Percentiles rank a stretch among this genome's conserved stretches.
Evolutionary conservation across 2,797 vertebrate species (phyloP).

Genomic region (Gobionotothen gibberifrons): DNA sequence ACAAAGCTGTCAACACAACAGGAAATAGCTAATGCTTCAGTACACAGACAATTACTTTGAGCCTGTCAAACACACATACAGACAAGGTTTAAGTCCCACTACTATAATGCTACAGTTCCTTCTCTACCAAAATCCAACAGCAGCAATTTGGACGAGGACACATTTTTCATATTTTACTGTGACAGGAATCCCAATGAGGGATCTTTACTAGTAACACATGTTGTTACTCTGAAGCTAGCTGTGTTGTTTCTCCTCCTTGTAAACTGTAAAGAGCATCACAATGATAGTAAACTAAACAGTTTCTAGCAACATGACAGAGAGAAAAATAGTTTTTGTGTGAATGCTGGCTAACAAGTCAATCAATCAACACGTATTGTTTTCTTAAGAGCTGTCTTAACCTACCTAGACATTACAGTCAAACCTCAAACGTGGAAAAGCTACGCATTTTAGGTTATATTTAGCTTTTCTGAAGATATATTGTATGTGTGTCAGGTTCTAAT

Average conservation of each 20-base stretch:
- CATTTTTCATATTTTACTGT: conserved; percentile 6
- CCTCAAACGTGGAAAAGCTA: conserved; percentile 8
- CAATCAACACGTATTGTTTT: conserved; percentile 16
- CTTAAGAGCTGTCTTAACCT: conserved; percentile 8
- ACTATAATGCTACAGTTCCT: conserved; percentile 27
- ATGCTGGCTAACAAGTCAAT: conserved; percentile 1
- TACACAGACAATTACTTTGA: conserved; percentile 57
- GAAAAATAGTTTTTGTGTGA: background rate
- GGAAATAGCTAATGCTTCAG: conserved; percentile 65
- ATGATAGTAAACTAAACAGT: background rate
- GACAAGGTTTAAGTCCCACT: conserved; percentile 36
- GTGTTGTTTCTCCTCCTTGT: conserved; percentile 12
- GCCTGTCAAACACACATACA: conserved; percentile 33
- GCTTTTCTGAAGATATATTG: conserved; percentile 38
- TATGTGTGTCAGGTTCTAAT: conserved; percentile 59
- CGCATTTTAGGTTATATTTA: conserved; percentile 40
- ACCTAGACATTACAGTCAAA: conserved; percentile 30
- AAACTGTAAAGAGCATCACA: background rate
- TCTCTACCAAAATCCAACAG: conserved; percentile 3
- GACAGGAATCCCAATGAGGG: background rate
- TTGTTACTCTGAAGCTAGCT: conserved; percentile 1
- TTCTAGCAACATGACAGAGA: conserved; percentile 2
- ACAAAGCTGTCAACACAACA: conserved; percentile 68
- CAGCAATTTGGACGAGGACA: background rate
- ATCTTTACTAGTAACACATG: background rate